Base-by-base conservation (phyloP, 2,113 vertebrate genomes). In the Catagonus wagneri region DNA sequence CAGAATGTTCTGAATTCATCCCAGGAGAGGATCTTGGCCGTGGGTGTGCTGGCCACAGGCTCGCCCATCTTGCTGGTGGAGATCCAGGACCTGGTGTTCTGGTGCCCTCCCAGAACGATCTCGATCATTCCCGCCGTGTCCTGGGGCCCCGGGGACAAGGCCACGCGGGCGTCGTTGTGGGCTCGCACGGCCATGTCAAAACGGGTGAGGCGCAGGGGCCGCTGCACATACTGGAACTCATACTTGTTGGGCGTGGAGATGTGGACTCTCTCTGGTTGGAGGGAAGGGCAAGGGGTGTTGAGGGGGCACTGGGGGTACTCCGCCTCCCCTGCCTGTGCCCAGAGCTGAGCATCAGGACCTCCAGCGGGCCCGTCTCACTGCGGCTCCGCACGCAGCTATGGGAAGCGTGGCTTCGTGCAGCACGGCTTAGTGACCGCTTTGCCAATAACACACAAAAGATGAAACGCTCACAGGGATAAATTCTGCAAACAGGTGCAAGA, bases 191-290 rank as follows among this genome's bases (percentile, higher is more conserved):
- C 98, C 39, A 99, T 97, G 69, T 99, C 99, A 80, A 99, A 99
- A 93, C 98, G 98, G 0, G 96, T 99, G 98, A 99, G 99, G 97
- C 97, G 98, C 92, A 98, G 98, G 0, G 99, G 99, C 87, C 99
- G 99, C 98, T 99, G 99, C 97, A 99, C 97, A 32, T 99, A 99
- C 93, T 99, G 99, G 98, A 99, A 99, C 96, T 99, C 99, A 0
- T 99, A 99, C 34, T 99, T 99, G 98, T 99, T 99, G 32, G 99
- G 99, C 0, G 99, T 99, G 95, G 99, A 99, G 98, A 99, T 99
- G 98, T 99, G 99, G 78, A 99, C 99, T 98, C 99, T 99, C 99
- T 99, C 99, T 99, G 98, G 96, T 80, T 93, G 97, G 95, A 96
- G 96, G 74, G 56, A 60, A 97, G 97, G 96, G 0, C 75, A 94